phyloP scores from a whole-genome alignment of 2,888 invertebrate species.

The Azorinus chamasolen region DNA sequence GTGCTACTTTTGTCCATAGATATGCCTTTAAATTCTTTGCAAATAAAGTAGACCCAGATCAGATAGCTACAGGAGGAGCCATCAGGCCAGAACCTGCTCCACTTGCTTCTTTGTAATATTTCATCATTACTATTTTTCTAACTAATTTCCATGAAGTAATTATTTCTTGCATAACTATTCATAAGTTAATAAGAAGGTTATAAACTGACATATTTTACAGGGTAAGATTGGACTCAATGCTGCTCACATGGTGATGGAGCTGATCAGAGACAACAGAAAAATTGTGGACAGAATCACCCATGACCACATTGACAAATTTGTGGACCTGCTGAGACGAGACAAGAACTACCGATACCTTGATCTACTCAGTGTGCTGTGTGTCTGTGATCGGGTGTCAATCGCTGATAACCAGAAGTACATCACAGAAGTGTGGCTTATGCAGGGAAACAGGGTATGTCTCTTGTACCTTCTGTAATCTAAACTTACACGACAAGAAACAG shows the following conservation, averaged over 20 bases:
- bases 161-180: no score
- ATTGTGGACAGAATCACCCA: slow-evolving; percentile 85
- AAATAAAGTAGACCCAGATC: no score
- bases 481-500: not conserved
- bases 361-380: slow-evolving; percentile 84
- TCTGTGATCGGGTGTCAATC: slow-evolving; percentile 85
- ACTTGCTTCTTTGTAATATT: no score
- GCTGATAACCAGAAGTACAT: slow-evolving; percentile 85
- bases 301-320: slow-evolving; percentile 83
- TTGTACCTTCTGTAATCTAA: not conserved
- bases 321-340: slow-evolving; percentile 80
- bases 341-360: slow-evolving; percentile 85
- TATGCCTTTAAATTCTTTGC: no score
- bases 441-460: slow-evolving; percentile 72
- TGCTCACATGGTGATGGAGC: slow-evolving; percentile 85
- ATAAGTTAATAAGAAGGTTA: no score
- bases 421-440: slow-evolving; percentile 81
- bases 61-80: no score
- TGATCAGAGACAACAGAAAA: slow-evolving; percentile 85
- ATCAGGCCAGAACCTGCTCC: no score
- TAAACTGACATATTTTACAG: no score
- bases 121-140: no score
- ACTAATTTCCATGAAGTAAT: no score
- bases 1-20: no score
- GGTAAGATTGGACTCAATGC: slow-evolving; percentile 84